Conservation (phyloP, 1,140 invertebrate genomes). For the Pogonus chalceus region DNA sequence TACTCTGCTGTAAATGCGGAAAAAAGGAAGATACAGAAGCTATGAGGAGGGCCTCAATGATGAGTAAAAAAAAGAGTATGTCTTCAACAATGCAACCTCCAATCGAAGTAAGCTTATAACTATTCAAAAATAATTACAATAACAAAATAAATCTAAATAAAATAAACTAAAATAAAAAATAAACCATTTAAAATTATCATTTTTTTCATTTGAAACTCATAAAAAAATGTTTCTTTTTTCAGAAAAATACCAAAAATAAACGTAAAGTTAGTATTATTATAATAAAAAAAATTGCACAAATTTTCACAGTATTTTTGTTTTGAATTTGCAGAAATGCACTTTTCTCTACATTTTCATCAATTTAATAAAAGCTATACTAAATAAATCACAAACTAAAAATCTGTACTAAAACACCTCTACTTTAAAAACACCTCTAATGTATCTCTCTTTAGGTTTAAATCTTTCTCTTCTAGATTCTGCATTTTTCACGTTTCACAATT, state of each 20-base stretch:
- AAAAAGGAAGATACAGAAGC: conserved; percentile 28
- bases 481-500: too few species aligned
- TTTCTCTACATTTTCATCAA: too few species aligned
- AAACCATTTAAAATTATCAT: conserved; percentile 6
- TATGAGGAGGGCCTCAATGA: conserved; percentile 45
- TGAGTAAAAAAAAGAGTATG: conserved; percentile 48
- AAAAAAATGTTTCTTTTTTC: too few species aligned
- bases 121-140: conserved; percentile 12
- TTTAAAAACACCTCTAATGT: too few species aligned
- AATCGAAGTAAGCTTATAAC: conserved; percentile 39
- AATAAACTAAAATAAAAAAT: conserved; percentile 5
- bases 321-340: too few species aligned
- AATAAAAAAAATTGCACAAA: too few species aligned
- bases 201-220: conserved; percentile 15
- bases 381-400: too few species aligned
- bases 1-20: conserved; percentile 33
- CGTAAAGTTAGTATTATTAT: conserved; percentile 19
- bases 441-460: too few species aligned
- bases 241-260: conserved; percentile 22
- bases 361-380: too few species aligned
- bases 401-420: too few species aligned
- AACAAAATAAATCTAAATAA: conserved; percentile 10
- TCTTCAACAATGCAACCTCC: conserved; percentile 44
- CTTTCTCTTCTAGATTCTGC: neutral
- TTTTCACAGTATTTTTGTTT: too few species aligned